Conservation (phyloP, 2,113 vertebrate genomes). For the Neopipo cinnamomea region DNA sequence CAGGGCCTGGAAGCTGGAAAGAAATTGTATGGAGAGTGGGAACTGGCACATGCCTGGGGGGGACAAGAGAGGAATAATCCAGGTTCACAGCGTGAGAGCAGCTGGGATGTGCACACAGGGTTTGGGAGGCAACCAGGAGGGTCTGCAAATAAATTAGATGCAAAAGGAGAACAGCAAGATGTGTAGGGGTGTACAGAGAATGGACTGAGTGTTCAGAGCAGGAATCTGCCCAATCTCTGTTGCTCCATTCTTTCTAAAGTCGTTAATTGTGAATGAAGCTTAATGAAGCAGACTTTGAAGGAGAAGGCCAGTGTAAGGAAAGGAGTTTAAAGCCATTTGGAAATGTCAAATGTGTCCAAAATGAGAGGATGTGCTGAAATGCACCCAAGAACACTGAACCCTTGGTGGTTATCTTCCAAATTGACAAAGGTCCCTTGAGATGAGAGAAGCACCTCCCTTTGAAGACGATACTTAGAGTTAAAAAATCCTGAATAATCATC, state of each 20-base stretch:
- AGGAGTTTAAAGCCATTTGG: background rate
- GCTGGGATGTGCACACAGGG: accelerated
- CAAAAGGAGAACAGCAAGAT: background rate
- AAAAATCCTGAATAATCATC: background rate
- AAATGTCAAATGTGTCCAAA: background rate
- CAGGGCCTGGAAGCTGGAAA: background rate
- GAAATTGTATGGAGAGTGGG: background rate
- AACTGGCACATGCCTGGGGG: background rate
- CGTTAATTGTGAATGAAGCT: background rate
- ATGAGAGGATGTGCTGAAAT: slow-evolving; percentile 4
- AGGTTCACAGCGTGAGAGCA: background rate
- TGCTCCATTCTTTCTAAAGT: background rate
- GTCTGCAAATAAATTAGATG: background rate
- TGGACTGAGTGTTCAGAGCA: accelerated
- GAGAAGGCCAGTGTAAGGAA: background rate
- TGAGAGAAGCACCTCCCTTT: slow-evolving; percentile 8
- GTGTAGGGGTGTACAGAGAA: background rate
- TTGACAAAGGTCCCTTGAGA: background rate
- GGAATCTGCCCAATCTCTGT: background rate
- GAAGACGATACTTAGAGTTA: background rate
- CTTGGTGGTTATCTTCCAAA: background rate
- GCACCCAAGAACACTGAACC: background rate
- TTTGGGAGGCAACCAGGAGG: background rate
- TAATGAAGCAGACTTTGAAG: background rate
- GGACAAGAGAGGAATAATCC: background rate